Base-by-base conservation (phyloP, 2,888 invertebrate genomes). In the Epirrhoe alternata region DNA sequence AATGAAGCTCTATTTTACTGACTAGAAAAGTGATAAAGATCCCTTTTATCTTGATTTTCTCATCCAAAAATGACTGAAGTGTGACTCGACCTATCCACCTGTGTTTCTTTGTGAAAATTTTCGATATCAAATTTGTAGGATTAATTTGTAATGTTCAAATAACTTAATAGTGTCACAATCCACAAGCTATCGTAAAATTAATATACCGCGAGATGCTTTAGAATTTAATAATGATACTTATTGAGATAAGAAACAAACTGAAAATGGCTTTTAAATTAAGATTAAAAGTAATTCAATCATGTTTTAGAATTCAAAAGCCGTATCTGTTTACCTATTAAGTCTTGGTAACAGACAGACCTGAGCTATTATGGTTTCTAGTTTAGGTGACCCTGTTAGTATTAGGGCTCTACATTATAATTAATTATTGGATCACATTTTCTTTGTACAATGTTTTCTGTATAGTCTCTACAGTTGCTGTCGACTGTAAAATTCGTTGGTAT, bases 101-200 rank as follows among this genome's bases (percentile, higher is more conserved):
- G 24, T 24, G 24, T 24, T 24, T 24, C 24, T 24, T 24, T 24
- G 24, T 24, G 24, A 24, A 24, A 24, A 24, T 24, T 24, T 24
- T 24, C 24, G 24, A 3, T 24, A 24, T 24, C 24, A 24, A 24
- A 3, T 24, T 24, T 24, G 24, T 24, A 24, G 24, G 24, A 1
- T 24, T 24, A 24, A 2, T 16, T 30, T 51, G 24, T 51, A 24
- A 51, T 51, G 3, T 24, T 24, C 24, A 24, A 24, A 24, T 24
- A 24, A 24, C 24, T 24, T 24, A 24, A 24, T 24, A 24, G 47
- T 52, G 47, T 30, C 60, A 67, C 61, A 52, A 56, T 67, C 33
- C 16, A 59, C 61, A 24, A 56, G 38, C 24, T 16, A n/a, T n/a
- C n/a, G n/a, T n/a, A n/a, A n/a, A n/a, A n/a, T n/a, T n/a, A n/a